Base-by-base conservation (phyloP, 2,113 vertebrate genomes). In the Climacteris rufus region DNA sequence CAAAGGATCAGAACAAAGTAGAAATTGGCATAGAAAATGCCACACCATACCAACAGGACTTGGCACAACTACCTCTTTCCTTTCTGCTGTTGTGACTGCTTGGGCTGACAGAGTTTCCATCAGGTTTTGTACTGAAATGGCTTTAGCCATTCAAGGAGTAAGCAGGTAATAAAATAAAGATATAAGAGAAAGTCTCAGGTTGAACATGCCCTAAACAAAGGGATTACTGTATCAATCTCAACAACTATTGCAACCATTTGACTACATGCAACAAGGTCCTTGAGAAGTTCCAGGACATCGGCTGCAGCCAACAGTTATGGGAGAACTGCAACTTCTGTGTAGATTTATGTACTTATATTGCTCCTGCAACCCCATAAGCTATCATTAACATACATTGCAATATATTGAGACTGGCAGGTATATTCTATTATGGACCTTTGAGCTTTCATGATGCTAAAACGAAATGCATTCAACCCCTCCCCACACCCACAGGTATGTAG, bases 401-500 rank as follows among this genome's bases (percentile, higher is more conserved):
- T 2, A 5, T 6, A 42, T 4, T 0, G 5, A 42, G 25, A 28
- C 21, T 11, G 18, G 33, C 33, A 66, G 35, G 6, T 49, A 17
- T 15, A 6, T 30, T 61, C 45, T 35, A 1, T 23, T 37, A 47
- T 0, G 3, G 42, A 68, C 16, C 35, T 84, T 19, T 6, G 16
- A 75, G 60, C 42, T 64, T 50, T 39, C 39, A 15, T 30, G 22
- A 40, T 33, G 31, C 21, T 44, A 30, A 24, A 74, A 78, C 75
- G 33, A 74, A 93, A 78, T 5, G 3, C 8, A 56, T 24, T 14
- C 6, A 2, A 27, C 3, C 9, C 30, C 5, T 4, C 10, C 19
- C 10, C 3, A 10, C 11, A 14, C 31, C 17, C 6, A 0, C 14
- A 31, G 1, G 7, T 1, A 9, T 2, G 3, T 59, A 53, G 33